These are phyloP conservation scores for Drosophila tanythrix DNA, from an alignment of 2,888 invertebrate genomes.

Conservation along the genomic window DNA sequence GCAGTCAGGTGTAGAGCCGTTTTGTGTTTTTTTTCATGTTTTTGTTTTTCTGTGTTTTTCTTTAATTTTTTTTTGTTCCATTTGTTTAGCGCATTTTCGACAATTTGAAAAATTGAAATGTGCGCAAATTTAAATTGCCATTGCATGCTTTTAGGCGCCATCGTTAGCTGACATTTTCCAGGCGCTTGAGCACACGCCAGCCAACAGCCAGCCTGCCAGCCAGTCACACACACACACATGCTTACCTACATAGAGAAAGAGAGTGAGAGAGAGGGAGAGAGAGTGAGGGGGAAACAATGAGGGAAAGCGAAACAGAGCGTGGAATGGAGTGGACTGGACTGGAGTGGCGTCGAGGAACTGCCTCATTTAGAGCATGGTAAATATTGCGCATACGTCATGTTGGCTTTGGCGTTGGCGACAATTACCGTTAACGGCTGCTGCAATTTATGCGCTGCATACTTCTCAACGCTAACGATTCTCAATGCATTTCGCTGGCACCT, in stretches of 20 bases:
- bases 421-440: constrained; percentile 72
- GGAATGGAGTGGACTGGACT: not conserved
- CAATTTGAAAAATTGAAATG: constrained; percentile 73
- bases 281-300: no score
- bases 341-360: not conserved
- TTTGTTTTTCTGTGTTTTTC: not conserved
- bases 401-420: constrained; percentile 68
- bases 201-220: constrained; percentile 10
- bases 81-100: constrained; percentile 59
- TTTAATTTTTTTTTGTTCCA: constrained; percentile 5
- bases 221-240: constrained; percentile 25
- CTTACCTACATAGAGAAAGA: not conserved
- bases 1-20: not conserved
- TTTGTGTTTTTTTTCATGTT: constrained; percentile 10
- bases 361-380: constrained; percentile 72
- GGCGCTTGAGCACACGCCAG: constrained; percentile 64
- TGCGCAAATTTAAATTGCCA: constrained; percentile 72
- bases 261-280: not conserved
- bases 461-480: constrained; percentile 55
- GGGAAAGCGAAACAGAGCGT: not conserved
- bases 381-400: constrained; percentile 78
- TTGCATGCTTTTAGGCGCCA: constrained; percentile 73
- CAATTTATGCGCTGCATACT: constrained; percentile 71
- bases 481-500: constrained; percentile 48
- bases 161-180: constrained; percentile 78